Base-by-base conservation (phyloP, 2,888 invertebrate species). In the Labia minor region DNA sequence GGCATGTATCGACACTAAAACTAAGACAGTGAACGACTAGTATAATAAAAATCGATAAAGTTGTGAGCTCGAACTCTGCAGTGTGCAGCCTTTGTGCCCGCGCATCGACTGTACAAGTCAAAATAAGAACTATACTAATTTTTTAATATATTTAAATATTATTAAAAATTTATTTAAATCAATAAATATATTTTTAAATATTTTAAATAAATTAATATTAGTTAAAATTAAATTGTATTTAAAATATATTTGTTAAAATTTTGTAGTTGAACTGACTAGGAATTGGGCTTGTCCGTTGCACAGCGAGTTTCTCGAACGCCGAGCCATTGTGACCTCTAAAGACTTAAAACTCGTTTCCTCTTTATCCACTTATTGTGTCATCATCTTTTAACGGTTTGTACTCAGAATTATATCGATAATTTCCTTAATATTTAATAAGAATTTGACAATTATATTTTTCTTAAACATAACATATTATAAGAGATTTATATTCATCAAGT, bases 271-370 rank as follows among this genome's bases (percentile, higher is more conserved):
- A 72, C 72, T 73, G 70, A 71, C 69, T 70, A 70, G 64, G 14
- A 6, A 19, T 14, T n/a, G 33, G 21, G 37, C 26, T 33, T 33
- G 19, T 26, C 19, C 64, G 65, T 19, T 65, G 49, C 33, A 16
- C 1, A 19, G 21, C 10, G n/a, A 11, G 4, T 16, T 80, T 77
- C 77, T 78, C 78, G 81, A 84, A 82, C 85, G 88, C 88, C 86
- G 88, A 88, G 88, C 88, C 88, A 88, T 89, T 88, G 87, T 88
- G 87, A 85, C 82, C 88, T 86, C 83, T 87, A 88, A 86, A 86
- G 87, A 86, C 87, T 86, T 83, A 80, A 77, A 75, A 75, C 77
- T 78, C 79, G 80, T 80, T 81, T 80, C 80, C 83, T 83, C 83
- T 82, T 80, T 82, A 86, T 86, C 87, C 80, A 78, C 77, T 80